phyloP scores from a whole-genome alignment of 2,888 invertebrate species.

The Polymixis lichenea region DNA sequence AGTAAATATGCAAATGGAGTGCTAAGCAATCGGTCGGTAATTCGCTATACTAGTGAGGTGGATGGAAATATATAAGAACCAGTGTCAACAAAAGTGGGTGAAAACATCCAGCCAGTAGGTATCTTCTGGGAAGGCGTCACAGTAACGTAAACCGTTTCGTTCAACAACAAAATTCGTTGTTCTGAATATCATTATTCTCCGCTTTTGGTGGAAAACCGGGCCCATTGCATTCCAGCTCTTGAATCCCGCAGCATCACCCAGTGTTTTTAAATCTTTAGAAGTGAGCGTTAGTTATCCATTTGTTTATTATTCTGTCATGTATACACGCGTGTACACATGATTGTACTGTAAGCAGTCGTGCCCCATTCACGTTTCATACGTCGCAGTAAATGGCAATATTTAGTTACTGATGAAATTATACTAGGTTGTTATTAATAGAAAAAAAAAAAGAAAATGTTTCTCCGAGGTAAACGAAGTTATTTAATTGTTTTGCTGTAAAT shows the following conservation, averaged over 20 bases:
- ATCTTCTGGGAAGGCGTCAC: no score
- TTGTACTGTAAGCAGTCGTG: conserved; percentile 64
- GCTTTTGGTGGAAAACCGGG: background rate
- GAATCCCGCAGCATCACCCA: background rate
- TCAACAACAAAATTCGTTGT: no score
- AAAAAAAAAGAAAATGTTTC: background rate
- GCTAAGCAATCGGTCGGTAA: background rate
- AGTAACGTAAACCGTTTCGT: no score
- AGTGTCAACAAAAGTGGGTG: no score
- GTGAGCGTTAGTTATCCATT: conserved; percentile 22
- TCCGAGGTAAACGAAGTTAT: background rate
- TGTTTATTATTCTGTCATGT: conserved; percentile 7
- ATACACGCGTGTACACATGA: no score
- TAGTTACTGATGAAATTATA: conserved; percentile 24
- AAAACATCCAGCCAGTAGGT: no score
- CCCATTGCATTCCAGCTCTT: background rate
- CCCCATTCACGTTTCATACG: conserved; percentile 63
- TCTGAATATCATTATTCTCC: no score
- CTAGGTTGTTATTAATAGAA: background rate
- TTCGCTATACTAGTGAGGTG: no score
- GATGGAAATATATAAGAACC: no score
- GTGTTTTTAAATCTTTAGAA: background rate
- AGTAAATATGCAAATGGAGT: conserved; percentile 42
- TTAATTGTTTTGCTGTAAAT: conserved; percentile 27
- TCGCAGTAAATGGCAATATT: conserved; percentile 26